Evolutionary conservation across 2,113 vertebrate species (phyloP), one percentile per base, ranked within the genome.

Genomic region (Zosterops pallidus): DNA sequence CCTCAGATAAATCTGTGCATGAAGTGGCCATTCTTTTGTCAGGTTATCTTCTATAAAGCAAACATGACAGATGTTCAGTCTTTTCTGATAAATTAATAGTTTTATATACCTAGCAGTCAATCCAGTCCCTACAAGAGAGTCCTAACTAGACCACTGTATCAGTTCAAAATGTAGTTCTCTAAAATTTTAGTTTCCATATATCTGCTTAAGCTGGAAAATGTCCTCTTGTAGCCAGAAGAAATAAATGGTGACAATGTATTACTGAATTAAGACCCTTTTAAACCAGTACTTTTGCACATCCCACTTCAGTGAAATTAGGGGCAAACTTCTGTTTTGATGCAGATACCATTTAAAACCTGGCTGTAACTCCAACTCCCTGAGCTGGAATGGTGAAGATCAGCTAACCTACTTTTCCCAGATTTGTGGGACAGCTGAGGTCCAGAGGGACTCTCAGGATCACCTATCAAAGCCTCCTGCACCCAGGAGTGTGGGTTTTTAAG

Each of bases 11-110:
- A 98, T 71, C 39, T 96, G 97, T 80, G 93, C 97, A 50, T 98
- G 98, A 75, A 98, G 91, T 28, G 98, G 98, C 96, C 98, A 97
- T 41, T 94, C 76, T 49, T 95, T 96, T 81, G 96, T 97, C 91
- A 98, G 87, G 28, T 97, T 94, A 52, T 96, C 80, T 96, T 98
- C 98, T 98, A 57, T 44, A 95, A 97, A 92, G 94, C 75, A 91
- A 97, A 97, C 39, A 96, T 16, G 23, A 79, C 17, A 96, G 25
- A 69, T 67, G 55, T 68, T 96, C 42, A 94, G 7, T 70, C 41
- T 42, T 83, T 62, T 47, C 26, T 78, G 49, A 50, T 25, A 84
- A n/a, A 47, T 70, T 18, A 35, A 8, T 5, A 82, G 12, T 39
- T 65, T 35, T 69, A 19, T 21, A 29, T 15, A 62, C 11, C 8